Evolutionary conservation across 2,797 vertebrate species (phyloP), one percentile per base, ranked within the genome.

Genomic region (Sebastes taczanowskii): DNA sequence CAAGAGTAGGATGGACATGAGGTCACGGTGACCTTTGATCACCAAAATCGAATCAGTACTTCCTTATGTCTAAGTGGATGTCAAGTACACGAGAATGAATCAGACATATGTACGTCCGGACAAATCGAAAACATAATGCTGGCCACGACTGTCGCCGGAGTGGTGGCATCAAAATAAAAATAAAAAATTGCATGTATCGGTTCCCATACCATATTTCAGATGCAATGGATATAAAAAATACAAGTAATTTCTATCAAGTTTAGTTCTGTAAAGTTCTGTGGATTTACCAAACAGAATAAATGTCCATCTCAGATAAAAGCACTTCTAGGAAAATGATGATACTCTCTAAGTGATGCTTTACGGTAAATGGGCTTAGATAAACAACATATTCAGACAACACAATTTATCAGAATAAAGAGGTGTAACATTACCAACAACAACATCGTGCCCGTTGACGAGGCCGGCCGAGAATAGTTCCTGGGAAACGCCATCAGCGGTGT

Each of bases 401-500:
- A 67, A 29, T 78, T 49, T 46, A 60, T 2, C 2, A 62, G 49
- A 83, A 89, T 23, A 65, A 72, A 82, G 5, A 71, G 14, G 25
- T 56, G 67, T 58, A 65, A 80, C 71, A 74, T 97, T 98, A 99
- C 98, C 98, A 94, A 99, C 95, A 92, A 97, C 96, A 91, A 99
- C 97, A 94, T 99, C 98, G 30, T 96, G 98, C 78, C 97, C 98
- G 73, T 98, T 97, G 92, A 99, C 98, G 84, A 99, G 95, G 92
- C 98, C 98, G 71, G 98, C 98, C 22, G 98, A 99, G 95, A 98
- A 97, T 88, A 99, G 96, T 90, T 99, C 98, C 95, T 99, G 98
- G 94, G 98, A 99, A 93, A 99, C 98, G 5, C 98, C 98, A 84
- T 99, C 98, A 91, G 98, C 97, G 5, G 98, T 99, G 93, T 99